phyloP scores from a whole-genome alignment of 2,113 vertebrate species.

The Puffinus mauretanicus region DNA sequence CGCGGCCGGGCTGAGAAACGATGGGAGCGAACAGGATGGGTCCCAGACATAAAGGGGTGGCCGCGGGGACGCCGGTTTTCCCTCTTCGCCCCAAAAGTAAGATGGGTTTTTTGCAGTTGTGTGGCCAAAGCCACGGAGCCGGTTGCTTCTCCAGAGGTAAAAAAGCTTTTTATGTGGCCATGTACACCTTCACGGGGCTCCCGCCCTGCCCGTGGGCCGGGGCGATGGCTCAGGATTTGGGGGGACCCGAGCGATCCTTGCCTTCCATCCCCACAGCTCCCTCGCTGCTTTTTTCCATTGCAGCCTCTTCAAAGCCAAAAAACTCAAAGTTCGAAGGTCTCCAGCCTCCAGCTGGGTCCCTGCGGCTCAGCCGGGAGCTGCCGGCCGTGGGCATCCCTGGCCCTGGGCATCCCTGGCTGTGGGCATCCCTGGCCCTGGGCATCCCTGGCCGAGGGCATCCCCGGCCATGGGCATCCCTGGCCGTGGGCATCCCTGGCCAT shows the following conservation, averaged over 20 bases:
- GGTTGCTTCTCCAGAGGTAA: not conserved
- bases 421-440: too few species aligned
- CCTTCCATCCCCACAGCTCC: not conserved
- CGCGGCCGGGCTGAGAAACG: not conserved
- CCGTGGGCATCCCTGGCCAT: too few species aligned
- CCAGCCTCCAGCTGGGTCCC: accelerated
- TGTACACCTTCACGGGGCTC: accelerated
- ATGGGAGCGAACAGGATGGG: not conserved
- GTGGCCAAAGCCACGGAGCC: not conserved
- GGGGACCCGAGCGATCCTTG: not conserved
- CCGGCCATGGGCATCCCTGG: too few species aligned
- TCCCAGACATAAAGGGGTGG: not conserved
- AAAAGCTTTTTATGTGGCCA: not conserved
- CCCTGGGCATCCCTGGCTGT: not conserved
- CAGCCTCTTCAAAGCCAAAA: not conserved
- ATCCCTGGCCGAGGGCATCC: too few species aligned
- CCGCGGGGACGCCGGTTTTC: accelerated
- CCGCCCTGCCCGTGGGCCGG: not conserved
- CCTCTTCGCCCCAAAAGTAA: not conserved
- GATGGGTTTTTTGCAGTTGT: not conserved
- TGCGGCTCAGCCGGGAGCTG: not conserved
- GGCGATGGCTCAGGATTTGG: not conserved
- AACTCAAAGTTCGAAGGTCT: accelerated
- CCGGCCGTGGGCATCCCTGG: accelerated
- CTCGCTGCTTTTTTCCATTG: not conserved